Evolutionary conservation across 1,140 invertebrate genomes (phyloP).

Genomic region (Drosophila ercepeae): DNA sequence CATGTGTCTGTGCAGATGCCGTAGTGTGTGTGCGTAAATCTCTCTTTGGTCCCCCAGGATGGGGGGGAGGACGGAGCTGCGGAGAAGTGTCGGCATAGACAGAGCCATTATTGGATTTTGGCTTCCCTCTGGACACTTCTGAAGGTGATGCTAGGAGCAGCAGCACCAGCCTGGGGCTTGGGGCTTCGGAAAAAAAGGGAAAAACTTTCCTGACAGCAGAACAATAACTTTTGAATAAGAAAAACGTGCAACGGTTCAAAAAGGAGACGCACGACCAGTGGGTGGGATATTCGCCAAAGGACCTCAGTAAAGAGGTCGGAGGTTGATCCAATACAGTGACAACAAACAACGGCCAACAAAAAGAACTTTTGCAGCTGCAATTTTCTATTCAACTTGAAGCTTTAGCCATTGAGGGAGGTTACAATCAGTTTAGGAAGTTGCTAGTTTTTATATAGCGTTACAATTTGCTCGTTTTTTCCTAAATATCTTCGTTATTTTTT

Average conservation of each 20-base stretch:
- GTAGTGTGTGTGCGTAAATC: slow-evolving; percentile 65
- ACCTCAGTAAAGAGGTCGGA: slow-evolving; percentile 8
- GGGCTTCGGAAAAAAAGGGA: slow-evolving; percentile 12
- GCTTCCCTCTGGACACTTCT: slow-evolving; percentile 39
- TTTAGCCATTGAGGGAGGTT: slow-evolving; percentile 16
- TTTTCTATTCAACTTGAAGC: slow-evolving; percentile 62
- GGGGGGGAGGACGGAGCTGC: background rate
- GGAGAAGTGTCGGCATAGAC: slow-evolving; percentile 18
- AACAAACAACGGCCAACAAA: slow-evolving; percentile 14
- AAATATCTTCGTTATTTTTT: slow-evolving; percentile 1
- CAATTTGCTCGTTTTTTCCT: background rate
- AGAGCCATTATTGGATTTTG: slow-evolving; percentile 73
- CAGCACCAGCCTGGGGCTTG: slow-evolving; percentile 9
- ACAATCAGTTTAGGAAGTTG: slow-evolving; percentile 40
- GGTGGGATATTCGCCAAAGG: slow-evolving; percentile 22
- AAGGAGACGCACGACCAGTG: slow-evolving; percentile 21
- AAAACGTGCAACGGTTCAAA: slow-evolving; percentile 51
- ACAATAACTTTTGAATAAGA: slow-evolving; percentile 76
- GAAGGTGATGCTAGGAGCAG: slow-evolving; percentile 46
- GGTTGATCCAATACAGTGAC: slow-evolving; percentile 43
- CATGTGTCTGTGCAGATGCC: slow-evolving; percentile 3
- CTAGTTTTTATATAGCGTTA: slow-evolving; percentile 27
- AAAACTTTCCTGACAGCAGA: slow-evolving; percentile 64
- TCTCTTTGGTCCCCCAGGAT: slow-evolving; percentile 8
- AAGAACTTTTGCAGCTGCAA: slow-evolving; percentile 46